Percentiles rank a stretch among this genome's conserved stretches.
phyloP scores from a whole-genome alignment of 1,140 invertebrate species.

The Aphelenchoides avenae region DNA sequence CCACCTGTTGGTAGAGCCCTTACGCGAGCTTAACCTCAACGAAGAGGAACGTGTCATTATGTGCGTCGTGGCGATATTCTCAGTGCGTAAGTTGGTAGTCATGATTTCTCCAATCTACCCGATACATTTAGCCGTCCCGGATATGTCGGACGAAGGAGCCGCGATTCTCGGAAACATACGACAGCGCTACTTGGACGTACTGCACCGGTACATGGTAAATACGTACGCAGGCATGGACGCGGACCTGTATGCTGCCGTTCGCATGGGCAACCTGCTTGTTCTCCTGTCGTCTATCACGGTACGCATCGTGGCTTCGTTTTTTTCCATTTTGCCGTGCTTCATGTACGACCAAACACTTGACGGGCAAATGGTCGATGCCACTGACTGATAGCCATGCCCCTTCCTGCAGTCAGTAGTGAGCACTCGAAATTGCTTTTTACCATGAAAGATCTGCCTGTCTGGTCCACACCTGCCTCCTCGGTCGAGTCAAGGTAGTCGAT shows the following conservation, averaged over 20 bases:
- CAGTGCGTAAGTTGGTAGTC: too few species aligned
- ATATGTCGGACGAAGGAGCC: conserved; percentile 8
- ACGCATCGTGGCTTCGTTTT: not conserved
- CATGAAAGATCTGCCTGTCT: too few species aligned
- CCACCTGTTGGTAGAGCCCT: conserved; percentile 20
- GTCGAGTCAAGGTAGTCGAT: too few species aligned
- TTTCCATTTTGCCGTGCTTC: not conserved
- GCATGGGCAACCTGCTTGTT: conserved; percentile 25
- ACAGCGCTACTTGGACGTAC: conserved; percentile 15
- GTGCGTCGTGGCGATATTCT: conserved; percentile 18
- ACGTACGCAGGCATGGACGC: conserved; percentile 3
- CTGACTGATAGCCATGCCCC: too few species aligned
- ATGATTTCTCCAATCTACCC: too few species aligned
- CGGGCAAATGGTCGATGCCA: too few species aligned
- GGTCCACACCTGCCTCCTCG: too few species aligned
- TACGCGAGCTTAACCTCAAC: conserved; percentile 17
- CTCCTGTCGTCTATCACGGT: conserved; percentile 35
- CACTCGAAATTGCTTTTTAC: too few species aligned
- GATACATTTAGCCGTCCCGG: conserved; percentile 5
- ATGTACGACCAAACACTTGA: too few species aligned
- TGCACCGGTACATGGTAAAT: conserved; percentile 24
- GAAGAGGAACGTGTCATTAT: conserved; percentile 22
- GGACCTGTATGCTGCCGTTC: conserved; percentile 5
- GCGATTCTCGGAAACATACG: not conserved
- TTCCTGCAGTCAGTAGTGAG: too few species aligned